Evolutionary conservation across 2,888 invertebrate genomes (phyloP).

Genomic region (Diloba caeruleocephala): DNA sequence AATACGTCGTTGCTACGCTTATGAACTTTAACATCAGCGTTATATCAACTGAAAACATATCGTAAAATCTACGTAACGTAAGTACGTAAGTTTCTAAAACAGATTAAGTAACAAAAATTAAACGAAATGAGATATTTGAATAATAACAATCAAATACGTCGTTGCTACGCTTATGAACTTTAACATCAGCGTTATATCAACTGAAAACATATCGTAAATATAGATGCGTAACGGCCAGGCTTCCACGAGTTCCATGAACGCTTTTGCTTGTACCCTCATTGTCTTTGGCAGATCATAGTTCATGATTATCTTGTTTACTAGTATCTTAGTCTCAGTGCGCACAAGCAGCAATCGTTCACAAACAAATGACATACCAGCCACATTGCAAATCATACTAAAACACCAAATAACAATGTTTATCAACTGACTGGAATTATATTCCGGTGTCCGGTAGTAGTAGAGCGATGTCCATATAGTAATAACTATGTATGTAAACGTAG

Average conservation of each 20-base stretch:
- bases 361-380: constrained; percentile 64
- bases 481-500: constrained; percentile 70
- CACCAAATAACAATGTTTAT: constrained; percentile 65
- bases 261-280: constrained; percentile 74
- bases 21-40: constrained; percentile 77
- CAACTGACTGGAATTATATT: constrained; percentile 45
- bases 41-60: constrained; percentile 77
- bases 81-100: too few relatives aligned
- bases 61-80: too few relatives aligned
- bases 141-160: constrained; percentile 78
- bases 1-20: constrained; percentile 76
- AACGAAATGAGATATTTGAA: constrained; percentile 73
- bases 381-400: constrained; percentile 58
- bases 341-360: constrained; percentile 66
- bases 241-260: constrained; percentile 73
- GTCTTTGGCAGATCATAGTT: constrained; percentile 70
- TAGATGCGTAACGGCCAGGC: constrained; percentile 69
- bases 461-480: constrained; percentile 70
- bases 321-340: constrained; percentile 64
- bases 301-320: constrained; percentile 76
- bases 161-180: constrained; percentile 78
- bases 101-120: constrained; percentile 51
- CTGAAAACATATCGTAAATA: constrained; percentile 75
- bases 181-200: constrained; percentile 75
- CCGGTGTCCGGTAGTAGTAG: constrained; percentile 58